phyloP scores from a whole-genome alignment of 2,797 vertebrate genomes.

The Coilia nasus region DNA sequence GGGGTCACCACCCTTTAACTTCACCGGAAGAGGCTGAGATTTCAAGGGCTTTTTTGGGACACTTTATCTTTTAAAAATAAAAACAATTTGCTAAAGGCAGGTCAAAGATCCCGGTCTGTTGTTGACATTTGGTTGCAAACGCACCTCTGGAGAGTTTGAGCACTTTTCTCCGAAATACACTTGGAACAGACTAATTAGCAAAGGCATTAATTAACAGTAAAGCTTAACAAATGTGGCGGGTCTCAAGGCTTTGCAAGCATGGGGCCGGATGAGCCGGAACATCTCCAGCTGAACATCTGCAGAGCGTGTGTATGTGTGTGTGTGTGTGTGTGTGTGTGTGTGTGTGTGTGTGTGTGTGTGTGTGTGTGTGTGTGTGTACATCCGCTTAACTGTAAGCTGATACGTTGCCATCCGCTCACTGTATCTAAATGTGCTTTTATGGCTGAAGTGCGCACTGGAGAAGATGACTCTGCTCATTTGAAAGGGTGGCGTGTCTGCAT shows the following conservation, averaged over 20 bases:
- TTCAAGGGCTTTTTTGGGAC: background rate
- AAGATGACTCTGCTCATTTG: background rate
- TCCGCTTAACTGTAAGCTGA: background rate
- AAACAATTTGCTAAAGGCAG: background rate
- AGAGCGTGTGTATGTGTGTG: conserved; percentile 10
- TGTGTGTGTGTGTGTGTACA: conserved; percentile 1
- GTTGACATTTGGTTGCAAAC: background rate
- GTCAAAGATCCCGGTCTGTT: background rate
- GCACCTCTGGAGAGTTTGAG: background rate
- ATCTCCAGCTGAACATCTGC: background rate
- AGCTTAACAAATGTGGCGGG: background rate
- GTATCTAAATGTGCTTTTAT: conserved; percentile 12
- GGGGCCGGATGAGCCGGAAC: background rate
- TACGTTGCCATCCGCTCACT: conserved; percentile 32
- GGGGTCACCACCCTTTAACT: background rate
- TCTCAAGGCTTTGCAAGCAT: background rate
- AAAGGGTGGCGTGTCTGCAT: background rate
- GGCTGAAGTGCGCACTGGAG: background rate
- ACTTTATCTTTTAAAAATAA: background rate
- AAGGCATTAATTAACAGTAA: background rate
- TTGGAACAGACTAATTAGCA: background rate
- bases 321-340: conserved; percentile 29
- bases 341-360: background rate
- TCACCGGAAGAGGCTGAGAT: background rate
- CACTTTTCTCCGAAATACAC: background rate